Evolutionary conservation across 2,888 invertebrate species (phyloP).

Genomic region (Philhelius pedissequus): DNA sequence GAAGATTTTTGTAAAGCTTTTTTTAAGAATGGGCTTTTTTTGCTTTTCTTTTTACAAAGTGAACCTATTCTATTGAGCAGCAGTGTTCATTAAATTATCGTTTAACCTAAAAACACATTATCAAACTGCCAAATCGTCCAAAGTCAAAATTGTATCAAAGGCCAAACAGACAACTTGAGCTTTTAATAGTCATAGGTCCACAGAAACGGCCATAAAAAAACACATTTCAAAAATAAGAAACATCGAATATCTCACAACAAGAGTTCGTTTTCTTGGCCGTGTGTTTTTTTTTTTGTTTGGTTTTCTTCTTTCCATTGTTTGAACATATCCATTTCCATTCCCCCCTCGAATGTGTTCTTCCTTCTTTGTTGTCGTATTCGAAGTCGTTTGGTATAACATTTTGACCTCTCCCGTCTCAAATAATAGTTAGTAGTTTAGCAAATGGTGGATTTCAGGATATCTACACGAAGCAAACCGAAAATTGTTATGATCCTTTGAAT

Average conservation of each 20-base stretch:
- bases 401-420: conserved; percentile 54
- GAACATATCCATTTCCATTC: neutral
- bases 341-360: neutral
- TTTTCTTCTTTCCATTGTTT: neutral
- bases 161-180: conserved; percentile 38
- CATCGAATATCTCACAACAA: conserved; percentile 44
- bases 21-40: too few relatives aligned
- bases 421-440: conserved; percentile 45
- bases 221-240: conserved; percentile 43
- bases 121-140: too few relatives aligned
- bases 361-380: conserved; percentile 39
- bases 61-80: too few relatives aligned
- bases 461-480: conserved; percentile 34
- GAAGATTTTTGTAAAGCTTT: too few relatives aligned
- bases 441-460: conserved; percentile 20
- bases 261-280: conserved; percentile 36
- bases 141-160: neutral
- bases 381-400: conserved; percentile 54
- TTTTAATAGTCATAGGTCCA: conserved; percentile 37
- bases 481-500: conserved; percentile 59
- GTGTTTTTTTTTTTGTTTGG: neutral
- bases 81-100: too few relatives aligned
- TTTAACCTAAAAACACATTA: too few relatives aligned
- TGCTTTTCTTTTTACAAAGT: too few relatives aligned
- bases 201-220: conserved; percentile 45